Conservation (phyloP, 2,797 vertebrate genomes). For the Dipus sagitta region DNA sequence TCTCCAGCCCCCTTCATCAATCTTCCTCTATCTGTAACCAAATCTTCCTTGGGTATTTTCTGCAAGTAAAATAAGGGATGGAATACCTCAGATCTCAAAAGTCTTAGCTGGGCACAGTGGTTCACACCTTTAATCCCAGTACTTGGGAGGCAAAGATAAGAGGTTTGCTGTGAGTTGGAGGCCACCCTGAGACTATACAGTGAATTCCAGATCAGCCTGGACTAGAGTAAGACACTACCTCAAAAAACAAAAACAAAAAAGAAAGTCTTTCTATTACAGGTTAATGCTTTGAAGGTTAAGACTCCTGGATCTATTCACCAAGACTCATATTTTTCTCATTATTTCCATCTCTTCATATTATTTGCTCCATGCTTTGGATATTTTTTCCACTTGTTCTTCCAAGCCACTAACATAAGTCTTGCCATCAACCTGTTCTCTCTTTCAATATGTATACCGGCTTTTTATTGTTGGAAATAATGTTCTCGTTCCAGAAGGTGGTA, state of each 20-base stretch:
- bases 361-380: slow-evolving; percentile 69
- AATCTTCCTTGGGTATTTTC: slow-evolving; percentile 6
- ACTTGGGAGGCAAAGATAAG: too few species aligned
- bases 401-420: slow-evolving; percentile 70
- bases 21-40: not conserved
- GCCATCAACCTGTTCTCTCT: slow-evolving; percentile 21
- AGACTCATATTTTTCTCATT: slow-evolving; percentile 62
- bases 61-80: not conserved
- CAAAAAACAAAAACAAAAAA: too few species aligned
- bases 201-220: too few species aligned
- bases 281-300: not conserved
- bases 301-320: slow-evolving; percentile 23
- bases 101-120: not conserved
- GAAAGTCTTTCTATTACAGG: not conserved
- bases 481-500: slow-evolving; percentile 61
- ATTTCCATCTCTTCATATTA: slow-evolving; percentile 70
- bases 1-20: not conserved
- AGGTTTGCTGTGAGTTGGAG: too few species aligned
- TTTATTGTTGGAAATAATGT: slow-evolving; percentile 34
- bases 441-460: slow-evolving; percentile 7
- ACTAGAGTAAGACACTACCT: too few species aligned
- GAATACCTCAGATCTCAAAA: not conserved
- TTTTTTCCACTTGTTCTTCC: slow-evolving; percentile 76
- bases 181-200: too few species aligned
- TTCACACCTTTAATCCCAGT: too few species aligned